A percentile compares a stretch with the other conserved stretches of the same genome.
These are phyloP conservation scores for Saccopteryx leptura DNA, from an alignment of 2,113 vertebrate genomes.

Conservation along the genomic window DNA sequence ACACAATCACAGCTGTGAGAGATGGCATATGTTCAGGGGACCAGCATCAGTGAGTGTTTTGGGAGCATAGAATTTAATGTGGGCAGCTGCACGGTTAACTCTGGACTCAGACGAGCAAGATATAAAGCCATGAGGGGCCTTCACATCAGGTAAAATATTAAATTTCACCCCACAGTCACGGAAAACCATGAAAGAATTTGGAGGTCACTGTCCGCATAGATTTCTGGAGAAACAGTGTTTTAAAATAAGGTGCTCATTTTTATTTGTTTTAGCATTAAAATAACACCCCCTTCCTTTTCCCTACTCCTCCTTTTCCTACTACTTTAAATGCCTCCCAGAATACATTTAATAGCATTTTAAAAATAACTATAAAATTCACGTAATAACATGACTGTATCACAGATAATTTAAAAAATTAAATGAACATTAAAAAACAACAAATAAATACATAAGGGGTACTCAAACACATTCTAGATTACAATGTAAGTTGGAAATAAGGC, in stretches of 20 bases:
- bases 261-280: not conserved
- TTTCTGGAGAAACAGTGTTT: not conserved
- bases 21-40: rapidly evolving
- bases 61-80: not conserved
- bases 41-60: not conserved
- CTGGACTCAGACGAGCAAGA: not conserved
- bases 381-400: not conserved
- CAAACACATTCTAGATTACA: not conserved
- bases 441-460: not conserved
- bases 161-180: not conserved
- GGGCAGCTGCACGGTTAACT: not conserved
- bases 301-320: not conserved
- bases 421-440: not conserved
- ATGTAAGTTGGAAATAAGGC: not conserved
- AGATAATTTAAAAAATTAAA: not conserved
- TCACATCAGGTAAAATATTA: not conserved
- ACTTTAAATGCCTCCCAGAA: constrained; percentile 11
- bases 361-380: not conserved
- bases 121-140: not conserved
- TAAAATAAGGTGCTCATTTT: not conserved
- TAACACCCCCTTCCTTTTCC: not conserved
- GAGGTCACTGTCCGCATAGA: not conserved
- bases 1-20: not conserved
- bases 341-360: not conserved
- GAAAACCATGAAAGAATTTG: not conserved